phyloP scores from a whole-genome alignment of 2,113 vertebrate species.

The Sisor rabdophorus region DNA sequence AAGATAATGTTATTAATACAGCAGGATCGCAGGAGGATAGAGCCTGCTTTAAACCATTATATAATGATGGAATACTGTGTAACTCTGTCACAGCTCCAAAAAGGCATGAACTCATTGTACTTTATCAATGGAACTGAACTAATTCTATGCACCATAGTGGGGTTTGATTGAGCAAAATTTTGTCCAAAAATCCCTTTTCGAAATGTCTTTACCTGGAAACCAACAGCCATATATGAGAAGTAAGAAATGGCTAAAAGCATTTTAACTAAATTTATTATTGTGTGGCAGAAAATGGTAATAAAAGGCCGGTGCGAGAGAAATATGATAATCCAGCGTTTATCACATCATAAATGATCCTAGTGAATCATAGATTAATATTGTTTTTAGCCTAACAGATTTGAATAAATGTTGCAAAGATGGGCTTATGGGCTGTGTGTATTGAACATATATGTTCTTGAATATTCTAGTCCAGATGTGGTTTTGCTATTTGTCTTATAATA shows the following conservation, averaged over 20 bases:
- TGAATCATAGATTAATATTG: constrained; percentile 14
- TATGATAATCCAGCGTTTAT: neutral
- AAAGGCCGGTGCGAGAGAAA: neutral
- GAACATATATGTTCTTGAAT: too few relatives aligned
- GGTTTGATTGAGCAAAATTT: neutral
- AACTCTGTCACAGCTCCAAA: neutral
- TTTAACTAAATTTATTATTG: neutral
- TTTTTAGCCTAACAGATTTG: neutral
- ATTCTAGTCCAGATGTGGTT: too few relatives aligned
- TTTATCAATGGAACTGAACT: neutral
- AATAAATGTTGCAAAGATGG: too few relatives aligned
- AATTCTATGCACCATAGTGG: neutral
- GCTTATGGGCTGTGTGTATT: too few relatives aligned
- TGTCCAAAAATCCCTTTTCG: too few relatives aligned
- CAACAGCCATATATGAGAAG: neutral
- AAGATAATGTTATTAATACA: neutral
- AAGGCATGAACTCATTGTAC: neutral
- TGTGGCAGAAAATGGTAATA: neutral
- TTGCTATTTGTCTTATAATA: too few relatives aligned
- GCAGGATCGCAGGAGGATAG: neutral
- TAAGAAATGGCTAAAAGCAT: neutral
- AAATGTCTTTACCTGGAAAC: too few relatives aligned
- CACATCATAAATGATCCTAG: neutral
- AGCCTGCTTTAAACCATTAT: neutral
- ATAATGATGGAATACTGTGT: neutral